Conservation (phyloP, 2,797 vertebrate genomes). For the Gymnopithys bicolor region DNA sequence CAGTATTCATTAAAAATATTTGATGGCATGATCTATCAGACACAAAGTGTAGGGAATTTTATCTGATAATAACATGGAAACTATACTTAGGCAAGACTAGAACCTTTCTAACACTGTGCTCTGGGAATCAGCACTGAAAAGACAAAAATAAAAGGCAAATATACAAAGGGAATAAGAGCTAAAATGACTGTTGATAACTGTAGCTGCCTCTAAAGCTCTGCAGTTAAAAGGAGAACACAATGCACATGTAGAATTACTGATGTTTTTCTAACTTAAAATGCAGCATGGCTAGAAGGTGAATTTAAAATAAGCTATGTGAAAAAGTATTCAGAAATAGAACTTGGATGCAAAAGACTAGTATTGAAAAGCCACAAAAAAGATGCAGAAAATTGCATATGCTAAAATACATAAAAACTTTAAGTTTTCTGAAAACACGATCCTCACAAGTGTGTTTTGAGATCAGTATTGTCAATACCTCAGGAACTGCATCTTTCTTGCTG, state of each 20-base stretch:
- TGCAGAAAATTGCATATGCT: background rate
- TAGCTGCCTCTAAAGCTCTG: background rate
- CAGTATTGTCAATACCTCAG: background rate
- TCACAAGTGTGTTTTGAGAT: background rate
- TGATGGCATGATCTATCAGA: background rate
- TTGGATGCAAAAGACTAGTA: background rate
- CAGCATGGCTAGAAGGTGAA: background rate
- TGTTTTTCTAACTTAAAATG: background rate
- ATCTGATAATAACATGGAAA: background rate
- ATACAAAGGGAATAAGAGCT: background rate
- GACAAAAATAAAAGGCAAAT: background rate
- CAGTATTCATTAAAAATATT: background rate
- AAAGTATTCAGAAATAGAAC: constrained; percentile 8
- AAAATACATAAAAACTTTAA: background rate
- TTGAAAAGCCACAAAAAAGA: background rate
- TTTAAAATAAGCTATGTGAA: background rate
- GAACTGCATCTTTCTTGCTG: background rate
- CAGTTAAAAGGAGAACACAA: background rate
- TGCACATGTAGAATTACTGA: background rate
- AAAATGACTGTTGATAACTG: background rate
- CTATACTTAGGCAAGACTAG: background rate
- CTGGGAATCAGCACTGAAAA: background rate
- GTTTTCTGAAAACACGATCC: background rate
- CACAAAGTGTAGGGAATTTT: background rate
- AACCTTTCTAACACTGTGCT: background rate